These are phyloP conservation scores for Baccha elongata DNA, from an alignment of 2,888 invertebrate genomes.

Conservation along the genomic window DNA sequence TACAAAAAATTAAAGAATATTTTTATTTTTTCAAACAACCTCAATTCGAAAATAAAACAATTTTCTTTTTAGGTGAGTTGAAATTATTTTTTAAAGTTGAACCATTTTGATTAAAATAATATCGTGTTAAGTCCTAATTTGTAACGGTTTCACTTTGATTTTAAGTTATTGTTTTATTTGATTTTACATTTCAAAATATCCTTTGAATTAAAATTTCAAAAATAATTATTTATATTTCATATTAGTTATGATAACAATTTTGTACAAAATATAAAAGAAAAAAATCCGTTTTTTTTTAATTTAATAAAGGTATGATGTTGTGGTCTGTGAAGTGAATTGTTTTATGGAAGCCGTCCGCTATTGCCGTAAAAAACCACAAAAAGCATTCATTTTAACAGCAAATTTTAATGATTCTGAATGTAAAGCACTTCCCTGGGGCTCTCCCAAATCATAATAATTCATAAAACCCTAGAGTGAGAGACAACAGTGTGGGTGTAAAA, in stretches of 20 bases:
- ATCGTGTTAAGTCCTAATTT: too few relatives aligned
- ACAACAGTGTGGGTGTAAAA: slow-evolving; percentile 49
- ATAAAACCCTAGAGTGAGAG: slow-evolving; percentile 14
- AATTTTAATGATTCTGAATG: slow-evolving; percentile 61
- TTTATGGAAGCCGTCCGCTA: not conserved
- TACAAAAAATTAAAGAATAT: too few relatives aligned
- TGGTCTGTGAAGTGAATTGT: slow-evolving; percentile 16
- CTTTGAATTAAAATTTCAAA: not conserved
- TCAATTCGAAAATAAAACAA: too few relatives aligned
- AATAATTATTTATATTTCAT: not conserved
- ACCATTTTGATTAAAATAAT: too few relatives aligned
- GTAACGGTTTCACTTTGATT: too few relatives aligned
- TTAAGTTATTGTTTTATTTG: too few relatives aligned
- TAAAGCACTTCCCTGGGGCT: slow-evolving; percentile 18
- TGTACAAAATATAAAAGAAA: not conserved
- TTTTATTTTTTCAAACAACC: not conserved
- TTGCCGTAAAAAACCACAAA: slow-evolving; percentile 44
- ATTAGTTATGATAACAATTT: not conserved
- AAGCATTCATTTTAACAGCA: slow-evolving; percentile 42
- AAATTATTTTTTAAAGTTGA: too few relatives aligned
- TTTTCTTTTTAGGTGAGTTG: too few relatives aligned
- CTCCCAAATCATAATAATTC: slow-evolving; percentile 20
- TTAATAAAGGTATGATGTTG: not conserved
- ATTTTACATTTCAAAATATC: not conserved
- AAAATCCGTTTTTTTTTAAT: not conserved